Conservation (phyloP, 64 coral and sea anemone genomes). For the Montipora sp. region DNA sequence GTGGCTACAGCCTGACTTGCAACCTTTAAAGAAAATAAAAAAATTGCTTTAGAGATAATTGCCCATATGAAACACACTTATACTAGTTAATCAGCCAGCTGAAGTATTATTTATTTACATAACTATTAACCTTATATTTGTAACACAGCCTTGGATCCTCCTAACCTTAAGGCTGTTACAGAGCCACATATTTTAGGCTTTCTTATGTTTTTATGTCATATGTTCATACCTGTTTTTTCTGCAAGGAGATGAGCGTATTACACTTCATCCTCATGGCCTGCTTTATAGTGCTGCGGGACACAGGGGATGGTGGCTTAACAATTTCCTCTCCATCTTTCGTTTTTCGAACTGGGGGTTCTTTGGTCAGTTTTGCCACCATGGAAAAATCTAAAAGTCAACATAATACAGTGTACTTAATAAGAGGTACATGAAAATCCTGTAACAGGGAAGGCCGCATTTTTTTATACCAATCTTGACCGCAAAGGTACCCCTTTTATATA, state of each 20-base stretch:
- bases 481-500: too few species aligned
- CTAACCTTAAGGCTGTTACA: too few species aligned
- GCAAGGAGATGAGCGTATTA: slow-evolving; percentile 21
- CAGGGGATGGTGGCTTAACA: background rate
- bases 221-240: background rate
- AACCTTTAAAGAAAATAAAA: slow-evolving; percentile 3
- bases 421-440: too few species aligned
- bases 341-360: slow-evolving; percentile 10
- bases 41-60: slow-evolving; percentile 1
- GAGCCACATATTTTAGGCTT: too few species aligned
- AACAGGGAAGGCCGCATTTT: too few species aligned
- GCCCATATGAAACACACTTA: too few species aligned
- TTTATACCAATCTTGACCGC: too few species aligned
- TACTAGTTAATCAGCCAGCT: too few species aligned
- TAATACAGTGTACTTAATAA: too few species aligned
- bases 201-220: slow-evolving; percentile 4
- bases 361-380: slow-evolving; percentile 54
- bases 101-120: too few species aligned
- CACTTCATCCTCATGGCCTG: slow-evolving; percentile 35
- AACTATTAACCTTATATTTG: too few species aligned
- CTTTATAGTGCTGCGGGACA: background rate
- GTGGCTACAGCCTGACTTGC: background rate
- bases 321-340: slow-evolving; percentile 26
- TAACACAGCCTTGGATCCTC: too few species aligned
- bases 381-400: slow-evolving; percentile 59